Evolutionary conservation across 92 coral and sea anemone genomes (phyloP).

Genomic region (Epizoanthus stellaris): DNA sequence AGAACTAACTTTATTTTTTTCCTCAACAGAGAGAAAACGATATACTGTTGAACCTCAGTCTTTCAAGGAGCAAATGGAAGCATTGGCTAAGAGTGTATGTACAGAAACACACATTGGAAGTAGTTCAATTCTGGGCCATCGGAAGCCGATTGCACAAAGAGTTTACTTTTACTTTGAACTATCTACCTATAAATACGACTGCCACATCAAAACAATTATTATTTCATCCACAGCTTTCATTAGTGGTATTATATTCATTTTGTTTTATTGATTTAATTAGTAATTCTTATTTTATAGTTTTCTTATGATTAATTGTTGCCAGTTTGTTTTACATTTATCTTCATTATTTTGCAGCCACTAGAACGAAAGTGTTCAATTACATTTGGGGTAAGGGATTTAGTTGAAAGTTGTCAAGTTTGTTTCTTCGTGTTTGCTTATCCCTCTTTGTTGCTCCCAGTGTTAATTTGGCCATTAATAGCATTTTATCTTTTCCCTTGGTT

Average conservation of each 20-base stretch:
- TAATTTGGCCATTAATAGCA: no score
- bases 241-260: no score
- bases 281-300: background rate
- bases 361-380: constrained; percentile 92
- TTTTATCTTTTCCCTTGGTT: no score
- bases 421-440: no score
- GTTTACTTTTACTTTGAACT: no score
- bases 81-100: constrained; percentile 82
- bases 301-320: background rate
- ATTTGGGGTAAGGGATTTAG: constrained; percentile 62
- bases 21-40: constrained; percentile 66
- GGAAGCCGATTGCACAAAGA: no score
- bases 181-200: no score
- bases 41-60: constrained; percentile 69
- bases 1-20: background rate
- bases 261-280: background rate
- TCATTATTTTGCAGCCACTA: constrained; percentile 76
- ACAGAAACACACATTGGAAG: background rate
- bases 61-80: constrained; percentile 79
- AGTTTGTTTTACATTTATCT: background rate
- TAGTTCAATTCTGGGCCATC: no score
- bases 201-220: no score
- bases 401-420: background rate
- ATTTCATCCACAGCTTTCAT: no score
- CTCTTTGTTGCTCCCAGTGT: no score